Evolutionary conservation across 2,888 invertebrate genomes (phyloP).

Genomic region (Dynastes tityus): DNA sequence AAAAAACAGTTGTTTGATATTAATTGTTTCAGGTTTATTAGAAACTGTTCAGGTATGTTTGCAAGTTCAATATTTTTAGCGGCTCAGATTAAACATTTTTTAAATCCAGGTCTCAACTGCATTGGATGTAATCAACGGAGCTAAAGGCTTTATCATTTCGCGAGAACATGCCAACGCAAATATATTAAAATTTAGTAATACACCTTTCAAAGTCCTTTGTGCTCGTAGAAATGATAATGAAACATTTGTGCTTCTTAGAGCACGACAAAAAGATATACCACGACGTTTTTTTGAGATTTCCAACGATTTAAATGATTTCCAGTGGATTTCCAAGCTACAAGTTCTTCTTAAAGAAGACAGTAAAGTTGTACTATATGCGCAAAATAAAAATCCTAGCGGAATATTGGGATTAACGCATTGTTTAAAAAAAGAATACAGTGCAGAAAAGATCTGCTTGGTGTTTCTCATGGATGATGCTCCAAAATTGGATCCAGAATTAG

Average conservation of each 20-base stretch:
- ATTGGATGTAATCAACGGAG: conserved; percentile 15
- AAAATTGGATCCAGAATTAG: conserved; percentile 76
- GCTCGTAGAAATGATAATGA: conserved; percentile 27
- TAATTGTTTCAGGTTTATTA: conserved; percentile 53
- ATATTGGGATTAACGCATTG: conserved; percentile 92
- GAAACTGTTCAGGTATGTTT: conserved; percentile 11
- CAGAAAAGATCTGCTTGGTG: conserved; percentile 74
- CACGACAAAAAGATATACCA: neutral
- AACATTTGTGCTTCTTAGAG: conserved; percentile 40
- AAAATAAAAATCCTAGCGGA: conserved; percentile 82
- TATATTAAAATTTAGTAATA: conserved; percentile 16
- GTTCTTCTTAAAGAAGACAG: conserved; percentile 58
- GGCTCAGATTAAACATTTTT: neutral
- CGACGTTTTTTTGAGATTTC: conserved; percentile 5
- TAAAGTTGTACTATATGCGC: conserved; percentile 75
- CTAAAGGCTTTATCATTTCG: conserved; percentile 48
- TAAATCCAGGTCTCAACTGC: neutral
- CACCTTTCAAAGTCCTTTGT: neutral
- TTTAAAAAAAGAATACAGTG: conserved; percentile 81
- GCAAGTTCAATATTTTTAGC: no score
- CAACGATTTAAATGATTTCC: conserved; percentile 2
- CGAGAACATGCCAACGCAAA: conserved; percentile 36
- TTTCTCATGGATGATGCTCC: conserved; percentile 77
- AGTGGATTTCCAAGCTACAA: conserved; percentile 27
- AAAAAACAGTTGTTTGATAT: conserved; percentile 61